Percentiles rank a stretch among this genome's conserved stretches.
phyloP scores from a whole-genome alignment of 2,888 invertebrate genomes.

The Acanthosepion lycidas region DNA sequence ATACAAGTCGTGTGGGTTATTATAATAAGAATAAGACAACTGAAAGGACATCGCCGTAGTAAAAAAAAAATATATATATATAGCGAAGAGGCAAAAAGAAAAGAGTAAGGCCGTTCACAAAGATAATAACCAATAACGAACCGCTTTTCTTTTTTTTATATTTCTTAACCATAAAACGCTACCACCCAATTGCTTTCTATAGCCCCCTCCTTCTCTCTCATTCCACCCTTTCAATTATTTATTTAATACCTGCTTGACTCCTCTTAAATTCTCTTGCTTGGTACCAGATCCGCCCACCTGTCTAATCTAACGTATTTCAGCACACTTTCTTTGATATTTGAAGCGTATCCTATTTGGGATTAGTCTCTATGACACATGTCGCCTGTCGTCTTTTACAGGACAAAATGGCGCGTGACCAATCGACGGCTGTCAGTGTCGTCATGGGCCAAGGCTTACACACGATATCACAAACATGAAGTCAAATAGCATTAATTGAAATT shows the following conservation, averaged over 20 bases:
- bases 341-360: background rate
- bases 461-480: background rate
- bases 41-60: too few species aligned
- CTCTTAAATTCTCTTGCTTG: background rate
- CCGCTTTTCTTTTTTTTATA: too few species aligned
- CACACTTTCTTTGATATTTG: background rate
- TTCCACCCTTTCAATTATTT: background rate
- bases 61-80: too few species aligned
- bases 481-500: background rate
- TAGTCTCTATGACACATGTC: background rate
- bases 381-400: background rate
- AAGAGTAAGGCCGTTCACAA: too few species aligned
- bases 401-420: slow-evolving; percentile 8
- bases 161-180: background rate
- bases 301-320: background rate
- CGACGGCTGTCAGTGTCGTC: background rate
- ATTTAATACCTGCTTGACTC: background rate
- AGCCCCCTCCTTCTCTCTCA: background rate
- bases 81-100: too few species aligned
- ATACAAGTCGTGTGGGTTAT: too few species aligned
- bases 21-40: too few species aligned
- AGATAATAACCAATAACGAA: too few species aligned
- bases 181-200: background rate
- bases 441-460: background rate
- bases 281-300: background rate